These are phyloP conservation scores for Andricus curvator DNA, from an alignment of 2,888 invertebrate species.

Conservation along the genomic window DNA sequence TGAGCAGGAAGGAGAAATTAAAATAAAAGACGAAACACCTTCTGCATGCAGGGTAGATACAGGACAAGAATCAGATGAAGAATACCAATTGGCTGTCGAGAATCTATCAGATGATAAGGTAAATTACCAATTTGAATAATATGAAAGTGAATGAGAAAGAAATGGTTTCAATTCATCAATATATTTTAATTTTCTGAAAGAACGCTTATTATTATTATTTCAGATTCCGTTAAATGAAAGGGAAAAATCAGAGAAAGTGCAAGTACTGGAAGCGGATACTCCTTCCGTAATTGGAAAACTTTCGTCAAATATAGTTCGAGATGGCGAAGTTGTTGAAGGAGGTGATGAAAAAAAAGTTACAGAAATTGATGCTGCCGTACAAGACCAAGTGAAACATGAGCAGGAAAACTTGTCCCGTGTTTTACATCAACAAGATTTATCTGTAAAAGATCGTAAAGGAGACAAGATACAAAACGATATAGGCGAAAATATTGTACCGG, in stretches of 20 bases:
- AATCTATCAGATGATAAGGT: background rate
- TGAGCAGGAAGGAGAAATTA: background rate
- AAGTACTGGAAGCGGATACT: background rate
- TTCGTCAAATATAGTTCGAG: background rate
- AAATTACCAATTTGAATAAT: background rate
- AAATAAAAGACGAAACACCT: no score
- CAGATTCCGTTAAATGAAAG: background rate
- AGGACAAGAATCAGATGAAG: background rate
- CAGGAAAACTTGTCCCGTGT: slow-evolving; percentile 4
- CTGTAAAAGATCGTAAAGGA: background rate
- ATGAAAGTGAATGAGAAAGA: background rate
- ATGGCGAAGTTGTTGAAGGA: background rate
- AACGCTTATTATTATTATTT: background rate
- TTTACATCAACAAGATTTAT: background rate
- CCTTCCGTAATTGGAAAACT: background rate
- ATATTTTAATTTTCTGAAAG: background rate
- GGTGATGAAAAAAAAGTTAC: background rate
- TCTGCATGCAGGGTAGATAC: background rate
- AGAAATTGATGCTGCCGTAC: background rate
- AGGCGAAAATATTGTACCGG: background rate
- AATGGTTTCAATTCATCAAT: background rate
- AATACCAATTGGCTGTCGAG: background rate
- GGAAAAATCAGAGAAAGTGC: background rate
- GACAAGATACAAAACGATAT: slow-evolving; percentile 34
- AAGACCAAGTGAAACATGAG: background rate